phyloP scores from a whole-genome alignment of 2,113 vertebrate species.

The Cricetomys ansorgei region DNA sequence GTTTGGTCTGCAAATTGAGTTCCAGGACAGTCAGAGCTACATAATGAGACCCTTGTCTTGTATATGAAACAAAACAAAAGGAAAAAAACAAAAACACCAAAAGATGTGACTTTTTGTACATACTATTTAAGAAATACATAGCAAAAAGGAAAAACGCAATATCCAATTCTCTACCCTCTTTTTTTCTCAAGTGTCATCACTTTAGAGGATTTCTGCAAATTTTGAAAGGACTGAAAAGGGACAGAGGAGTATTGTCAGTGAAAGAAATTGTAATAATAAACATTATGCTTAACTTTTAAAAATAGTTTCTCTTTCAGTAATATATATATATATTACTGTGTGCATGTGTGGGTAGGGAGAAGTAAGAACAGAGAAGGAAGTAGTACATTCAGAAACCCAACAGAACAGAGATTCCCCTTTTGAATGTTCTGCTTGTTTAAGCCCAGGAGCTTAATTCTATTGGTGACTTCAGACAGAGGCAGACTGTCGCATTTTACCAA shows the following conservation, averaged over 20 bases:
- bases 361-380: neutral
- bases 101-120: neutral
- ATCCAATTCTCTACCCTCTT: neutral
- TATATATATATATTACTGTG: neutral
- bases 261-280: conserved; percentile 40
- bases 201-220: neutral
- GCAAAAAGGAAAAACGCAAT: neutral
- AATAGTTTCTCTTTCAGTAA: conserved; percentile 1
- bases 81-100: neutral
- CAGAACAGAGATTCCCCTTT: neutral
- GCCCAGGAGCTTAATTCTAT: neutral
- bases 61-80: neutral
- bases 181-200: conserved; percentile 28
- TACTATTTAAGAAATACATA: neutral
- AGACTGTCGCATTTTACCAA: neutral
- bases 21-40: neutral
- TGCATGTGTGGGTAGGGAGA: neutral
- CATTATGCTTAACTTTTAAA: conserved; percentile 36
- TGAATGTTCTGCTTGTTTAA: neutral
- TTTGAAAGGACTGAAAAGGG: neutral
- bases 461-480: neutral
- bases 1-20: neutral
- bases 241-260: neutral
- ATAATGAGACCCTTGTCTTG: neutral
- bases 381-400: neutral